These are phyloP conservation scores for Toxonevra muliebris DNA, from an alignment of 2,888 invertebrate genomes.

Conservation along the genomic window DNA sequence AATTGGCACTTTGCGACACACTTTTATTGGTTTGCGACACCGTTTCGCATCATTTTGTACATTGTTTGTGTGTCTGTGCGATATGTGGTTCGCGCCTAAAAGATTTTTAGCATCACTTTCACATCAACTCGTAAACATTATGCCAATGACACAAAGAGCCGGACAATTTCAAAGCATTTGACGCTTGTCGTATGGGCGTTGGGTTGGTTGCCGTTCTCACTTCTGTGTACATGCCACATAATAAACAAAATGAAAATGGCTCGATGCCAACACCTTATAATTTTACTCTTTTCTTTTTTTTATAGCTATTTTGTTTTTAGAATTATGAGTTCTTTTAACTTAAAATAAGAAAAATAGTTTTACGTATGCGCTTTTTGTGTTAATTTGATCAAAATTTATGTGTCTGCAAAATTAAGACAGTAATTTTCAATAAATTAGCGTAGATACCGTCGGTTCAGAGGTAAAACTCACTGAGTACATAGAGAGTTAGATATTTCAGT, in stretches of 20 bases:
- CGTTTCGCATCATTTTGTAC: slow-evolving; percentile 2
- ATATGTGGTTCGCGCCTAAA: background rate
- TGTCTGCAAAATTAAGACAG: background rate
- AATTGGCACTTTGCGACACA: slow-evolving; percentile 28
- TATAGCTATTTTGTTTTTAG: background rate
- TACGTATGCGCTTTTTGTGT: no score
- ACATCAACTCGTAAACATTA: background rate
- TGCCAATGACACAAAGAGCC: background rate
- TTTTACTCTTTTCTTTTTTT: background rate
- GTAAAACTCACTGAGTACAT: no score
- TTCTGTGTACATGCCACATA: no score
- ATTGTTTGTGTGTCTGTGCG: background rate
- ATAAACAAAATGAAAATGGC: background rate
- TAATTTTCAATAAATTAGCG: background rate
- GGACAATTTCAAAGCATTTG: background rate
- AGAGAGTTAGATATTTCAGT: no score
- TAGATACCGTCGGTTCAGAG: background rate
- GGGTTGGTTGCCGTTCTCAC: no score
- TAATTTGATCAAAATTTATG: background rate
- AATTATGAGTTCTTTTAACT: slow-evolving; percentile 2
- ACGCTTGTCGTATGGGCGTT: no score
- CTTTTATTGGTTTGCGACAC: slow-evolving; percentile 26
- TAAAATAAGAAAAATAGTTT: no score
- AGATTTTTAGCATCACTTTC: no score
- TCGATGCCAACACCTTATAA: background rate